phyloP scores from a whole-genome alignment of 2,113 vertebrate species.

The Lipotes vexillifer region DNA sequence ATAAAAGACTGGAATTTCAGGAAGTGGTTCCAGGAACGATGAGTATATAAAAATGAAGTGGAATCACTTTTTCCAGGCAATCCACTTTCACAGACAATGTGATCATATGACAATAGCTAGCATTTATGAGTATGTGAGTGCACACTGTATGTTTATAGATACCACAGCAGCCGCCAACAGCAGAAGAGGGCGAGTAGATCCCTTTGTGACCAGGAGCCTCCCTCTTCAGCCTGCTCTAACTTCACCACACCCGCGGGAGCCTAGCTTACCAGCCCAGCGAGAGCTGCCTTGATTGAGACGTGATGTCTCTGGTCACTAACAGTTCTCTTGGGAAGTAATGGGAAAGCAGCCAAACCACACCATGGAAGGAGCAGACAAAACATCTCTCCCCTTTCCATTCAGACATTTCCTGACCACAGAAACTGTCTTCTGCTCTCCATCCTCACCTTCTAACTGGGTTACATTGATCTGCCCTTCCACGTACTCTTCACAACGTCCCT shows the following conservation, averaged over 20 bases:
- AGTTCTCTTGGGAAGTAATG: constrained; percentile 2
- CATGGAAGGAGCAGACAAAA: not conserved
- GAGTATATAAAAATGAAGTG: constrained; percentile 38
- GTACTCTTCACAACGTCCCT: not conserved
- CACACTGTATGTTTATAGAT: not conserved
- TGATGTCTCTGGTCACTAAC: constrained; percentile 44
- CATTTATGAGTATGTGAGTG: constrained; percentile 24
- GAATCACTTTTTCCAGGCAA: constrained; percentile 58
- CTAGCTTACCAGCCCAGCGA: not conserved
- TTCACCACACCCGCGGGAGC: not conserved
- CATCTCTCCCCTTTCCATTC: not conserved
- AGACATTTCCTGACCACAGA: not conserved
- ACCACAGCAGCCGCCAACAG: not conserved
- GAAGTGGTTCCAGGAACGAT: constrained; percentile 57
- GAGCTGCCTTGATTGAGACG: constrained; percentile 45
- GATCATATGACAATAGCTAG: not conserved
- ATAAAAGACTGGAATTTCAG: constrained; percentile 41
- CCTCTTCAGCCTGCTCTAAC: not conserved
- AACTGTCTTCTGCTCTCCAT: not conserved
- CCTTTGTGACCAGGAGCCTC: not conserved
- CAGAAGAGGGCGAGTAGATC: not conserved
- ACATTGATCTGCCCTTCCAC: not conserved
- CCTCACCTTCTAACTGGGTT: not conserved
- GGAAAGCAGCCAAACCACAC: constrained; percentile 48
- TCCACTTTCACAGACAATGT: constrained; percentile 37